Conservation (phyloP, 2,797 vertebrate genomes). For the Alosa sapidissima region DNA sequence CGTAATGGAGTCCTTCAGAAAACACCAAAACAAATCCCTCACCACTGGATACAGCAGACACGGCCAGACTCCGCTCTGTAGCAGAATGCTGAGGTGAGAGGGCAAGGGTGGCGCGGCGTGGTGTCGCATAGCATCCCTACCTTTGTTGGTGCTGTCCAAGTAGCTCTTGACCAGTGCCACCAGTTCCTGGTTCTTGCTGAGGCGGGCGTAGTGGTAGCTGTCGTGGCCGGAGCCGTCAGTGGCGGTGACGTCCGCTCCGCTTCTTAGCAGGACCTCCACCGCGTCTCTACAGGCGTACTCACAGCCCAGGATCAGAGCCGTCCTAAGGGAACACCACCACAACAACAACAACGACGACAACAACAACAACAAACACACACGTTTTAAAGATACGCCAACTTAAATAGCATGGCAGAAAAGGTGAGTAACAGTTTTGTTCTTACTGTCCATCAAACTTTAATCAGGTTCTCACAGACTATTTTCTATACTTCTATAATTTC, state of each 20-base stretch:
- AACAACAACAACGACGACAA: neutral
- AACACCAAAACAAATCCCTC: neutral
- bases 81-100: neutral
- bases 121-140: conserved; percentile 55
- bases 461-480: no score
- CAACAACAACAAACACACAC: neutral
- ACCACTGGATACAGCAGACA: neutral
- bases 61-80: neutral
- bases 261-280: conserved; percentile 87
- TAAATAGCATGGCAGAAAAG: no score
- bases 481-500: no score
- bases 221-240: conserved; percentile 86
- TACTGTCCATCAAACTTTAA: no score
- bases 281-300: conserved; percentile 92
- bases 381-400: neutral
- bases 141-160: conserved; percentile 82
- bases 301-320: conserved; percentile 90
- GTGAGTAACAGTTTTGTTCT: no score
- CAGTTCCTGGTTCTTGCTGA: conserved; percentile 88
- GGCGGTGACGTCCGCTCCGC: conserved; percentile 78
- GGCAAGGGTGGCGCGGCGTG: neutral
- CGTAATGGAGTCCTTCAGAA: neutral
- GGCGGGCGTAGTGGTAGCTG: conserved; percentile 87
- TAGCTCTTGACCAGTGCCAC: conserved; percentile 80
- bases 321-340: conserved; percentile 68